Evolutionary conservation across 2,888 invertebrate genomes (phyloP).

Genomic region (Argyra leucocephala): DNA sequence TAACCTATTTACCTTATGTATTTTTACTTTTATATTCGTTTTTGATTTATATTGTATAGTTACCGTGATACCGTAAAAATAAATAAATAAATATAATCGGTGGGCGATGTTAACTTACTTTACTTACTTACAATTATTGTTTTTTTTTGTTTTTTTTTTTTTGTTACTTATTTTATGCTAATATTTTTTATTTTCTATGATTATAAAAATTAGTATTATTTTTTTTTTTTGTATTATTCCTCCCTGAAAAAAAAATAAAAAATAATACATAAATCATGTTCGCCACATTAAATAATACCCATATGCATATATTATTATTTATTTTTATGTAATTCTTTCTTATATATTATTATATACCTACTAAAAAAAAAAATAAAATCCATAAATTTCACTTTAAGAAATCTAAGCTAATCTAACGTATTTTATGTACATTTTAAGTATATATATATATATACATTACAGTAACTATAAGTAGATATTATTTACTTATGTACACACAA

Average conservation of each 20-base stretch:
- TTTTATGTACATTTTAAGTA: too few species aligned
- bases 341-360: neutral
- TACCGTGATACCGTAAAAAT: neutral
- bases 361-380: neutral
- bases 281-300: neutral
- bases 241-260: neutral
- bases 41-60: too few species aligned
- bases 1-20: too few species aligned
- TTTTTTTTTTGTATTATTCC: neutral
- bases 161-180: neutral
- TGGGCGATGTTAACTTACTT: neutral
- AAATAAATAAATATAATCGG: neutral
- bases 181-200: neutral
- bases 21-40: too few species aligned
- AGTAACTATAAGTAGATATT: too few species aligned
- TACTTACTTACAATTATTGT: neutral
- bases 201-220: neutral
- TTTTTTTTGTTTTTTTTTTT: neutral
- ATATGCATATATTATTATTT: neutral
- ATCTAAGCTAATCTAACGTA: too few species aligned
- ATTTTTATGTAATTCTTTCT: neutral
- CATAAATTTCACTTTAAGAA: slow-evolving; percentile 6
- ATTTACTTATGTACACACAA: too few species aligned
- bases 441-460: too few species aligned
- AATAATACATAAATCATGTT: neutral